A percentile compares a stretch with the other conserved stretches of the same genome.
Evolutionary conservation across 2,113 vertebrate genomes (phyloP).

Genomic region (Acanthochromis polyacanthus): DNA sequence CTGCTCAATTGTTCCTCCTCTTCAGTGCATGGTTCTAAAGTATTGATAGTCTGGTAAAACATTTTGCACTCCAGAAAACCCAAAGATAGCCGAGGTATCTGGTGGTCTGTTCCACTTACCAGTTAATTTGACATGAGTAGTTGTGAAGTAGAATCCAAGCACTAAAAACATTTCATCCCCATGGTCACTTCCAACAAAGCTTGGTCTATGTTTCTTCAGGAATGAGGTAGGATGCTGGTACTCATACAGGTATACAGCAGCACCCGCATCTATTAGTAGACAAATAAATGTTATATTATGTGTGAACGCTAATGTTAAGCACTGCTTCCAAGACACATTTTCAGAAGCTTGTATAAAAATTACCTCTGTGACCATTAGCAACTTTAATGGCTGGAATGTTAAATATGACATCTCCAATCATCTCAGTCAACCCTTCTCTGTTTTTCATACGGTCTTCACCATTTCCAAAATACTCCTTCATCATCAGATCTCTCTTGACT

Average conservation of each 20-base stretch:
- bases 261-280: conserved; percentile 71
- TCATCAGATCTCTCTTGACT: conserved; percentile 38
- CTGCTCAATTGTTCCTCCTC: conserved; percentile 77
- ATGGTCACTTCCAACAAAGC: conserved; percentile 89
- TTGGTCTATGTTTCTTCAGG: conserved; percentile 70
- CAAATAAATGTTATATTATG: neutral
- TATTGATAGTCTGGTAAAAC: conserved; percentile 3
- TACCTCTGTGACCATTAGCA: conserved; percentile 85
- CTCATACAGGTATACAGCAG: conserved; percentile 90
- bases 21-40: conserved; percentile 67
- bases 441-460: conserved; percentile 77
- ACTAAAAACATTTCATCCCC: conserved; percentile 86
- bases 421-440: conserved; percentile 77
- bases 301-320: neutral
- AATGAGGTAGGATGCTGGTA: conserved; percentile 84
- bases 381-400: conserved; percentile 81
- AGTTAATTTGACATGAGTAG: conserved; percentile 49
- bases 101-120: conserved; percentile 46
- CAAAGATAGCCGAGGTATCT: neutral
- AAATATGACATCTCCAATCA: conserved; percentile 82
- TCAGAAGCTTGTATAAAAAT: conserved; percentile 10
- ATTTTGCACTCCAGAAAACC: neutral
- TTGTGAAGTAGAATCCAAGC: conserved; percentile 87
- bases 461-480: conserved; percentile 81
- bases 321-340: neutral